Evolutionary conservation across 2,797 vertebrate genomes (phyloP).

Genomic region (Eleutherodactylus coqui): DNA sequence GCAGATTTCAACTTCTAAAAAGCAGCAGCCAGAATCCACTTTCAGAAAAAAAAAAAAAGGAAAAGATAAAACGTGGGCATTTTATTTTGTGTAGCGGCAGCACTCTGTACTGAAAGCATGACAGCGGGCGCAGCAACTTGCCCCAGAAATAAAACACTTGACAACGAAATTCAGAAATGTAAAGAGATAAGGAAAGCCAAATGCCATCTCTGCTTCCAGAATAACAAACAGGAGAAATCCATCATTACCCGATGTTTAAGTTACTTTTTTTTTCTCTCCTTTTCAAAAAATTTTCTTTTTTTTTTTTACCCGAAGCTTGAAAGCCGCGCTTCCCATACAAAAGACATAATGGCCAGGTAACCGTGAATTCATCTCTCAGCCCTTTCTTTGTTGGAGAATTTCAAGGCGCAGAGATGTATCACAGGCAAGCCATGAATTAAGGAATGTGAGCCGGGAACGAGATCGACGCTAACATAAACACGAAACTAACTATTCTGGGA

Average conservation of each 20-base stretch:
- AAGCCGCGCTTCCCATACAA: conserved; percentile 19
- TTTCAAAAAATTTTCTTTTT: neutral
- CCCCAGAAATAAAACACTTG: conserved; percentile 40
- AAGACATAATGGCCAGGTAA: conserved; percentile 49
- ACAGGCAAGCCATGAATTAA: conserved; percentile 14
- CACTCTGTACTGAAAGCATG: conserved; percentile 13
- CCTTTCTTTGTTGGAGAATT: conserved; percentile 29
- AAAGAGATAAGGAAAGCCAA: conserved; percentile 50
- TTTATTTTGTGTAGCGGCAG: conserved; percentile 45
- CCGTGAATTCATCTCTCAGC: conserved; percentile 3
- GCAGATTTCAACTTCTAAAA: conserved; percentile 30
- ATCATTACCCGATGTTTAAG: conserved; percentile 9
- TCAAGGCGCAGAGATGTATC: conserved; percentile 19
- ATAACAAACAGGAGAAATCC: conserved; percentile 36
- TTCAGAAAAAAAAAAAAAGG: neutral
- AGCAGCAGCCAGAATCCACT: conserved; percentile 30
- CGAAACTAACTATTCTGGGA: neutral
- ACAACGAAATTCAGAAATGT: conserved; percentile 44
- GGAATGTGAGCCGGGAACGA: neutral
- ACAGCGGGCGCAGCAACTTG: conserved; percentile 8
- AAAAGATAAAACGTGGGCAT: conserved; percentile 38
- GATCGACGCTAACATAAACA: neutral
- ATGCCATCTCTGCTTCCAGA: conserved; percentile 23
- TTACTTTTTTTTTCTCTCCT: conserved; percentile 12
- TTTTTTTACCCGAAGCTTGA: conserved; percentile 6